Evolutionary conservation across 2,888 invertebrate genomes (phyloP).

Genomic region (Hartigia nigra): DNA sequence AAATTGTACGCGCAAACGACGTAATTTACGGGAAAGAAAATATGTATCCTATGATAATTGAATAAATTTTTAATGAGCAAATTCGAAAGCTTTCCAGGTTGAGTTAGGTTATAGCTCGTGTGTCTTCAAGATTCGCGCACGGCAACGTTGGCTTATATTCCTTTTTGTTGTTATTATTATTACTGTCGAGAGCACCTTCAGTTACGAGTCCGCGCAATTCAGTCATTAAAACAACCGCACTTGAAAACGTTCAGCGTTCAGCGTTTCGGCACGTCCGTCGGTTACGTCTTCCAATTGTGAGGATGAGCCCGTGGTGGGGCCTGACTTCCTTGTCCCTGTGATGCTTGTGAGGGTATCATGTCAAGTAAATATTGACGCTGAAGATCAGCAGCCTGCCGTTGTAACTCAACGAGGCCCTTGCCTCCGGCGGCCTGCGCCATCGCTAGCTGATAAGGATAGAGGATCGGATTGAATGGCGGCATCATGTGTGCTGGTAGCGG

Average conservation of each 20-base stretch:
- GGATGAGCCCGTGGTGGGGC: constrained; percentile 61
- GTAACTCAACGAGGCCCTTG: constrained; percentile 78
- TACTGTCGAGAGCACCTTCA: not conserved
- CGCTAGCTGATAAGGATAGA: constrained; percentile 91
- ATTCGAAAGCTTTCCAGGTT: not conserved
- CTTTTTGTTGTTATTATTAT: not conserved
- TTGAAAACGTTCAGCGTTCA: constrained; percentile 7
- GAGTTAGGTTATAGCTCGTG: not conserved
- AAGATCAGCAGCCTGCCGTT: constrained; percentile 84
- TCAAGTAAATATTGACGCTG: constrained; percentile 96
- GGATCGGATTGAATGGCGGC: constrained; percentile 87
- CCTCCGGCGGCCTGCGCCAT: constrained; percentile 79
- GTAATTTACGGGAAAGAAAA: not conserved
- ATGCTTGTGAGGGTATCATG: constrained; percentile 83
- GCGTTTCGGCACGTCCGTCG: constrained; percentile 41
- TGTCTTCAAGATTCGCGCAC: not conserved
- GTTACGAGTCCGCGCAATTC: not conserved
- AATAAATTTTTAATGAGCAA: not conserved
- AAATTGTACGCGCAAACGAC: not conserved
- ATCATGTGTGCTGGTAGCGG: constrained; percentile 81
- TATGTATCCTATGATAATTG: not conserved
- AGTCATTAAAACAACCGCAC: not conserved
- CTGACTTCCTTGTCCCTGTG: constrained; percentile 66
- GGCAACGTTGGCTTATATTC: not conserved
- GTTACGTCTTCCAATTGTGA: constrained; percentile 75